Percentiles rank a stretch among this genome's conserved stretches.
These are phyloP conservation scores for Exaiptasia diaphana DNA, from an alignment of 64 coral and sea anemone species.

Conservation along the genomic window DNA sequence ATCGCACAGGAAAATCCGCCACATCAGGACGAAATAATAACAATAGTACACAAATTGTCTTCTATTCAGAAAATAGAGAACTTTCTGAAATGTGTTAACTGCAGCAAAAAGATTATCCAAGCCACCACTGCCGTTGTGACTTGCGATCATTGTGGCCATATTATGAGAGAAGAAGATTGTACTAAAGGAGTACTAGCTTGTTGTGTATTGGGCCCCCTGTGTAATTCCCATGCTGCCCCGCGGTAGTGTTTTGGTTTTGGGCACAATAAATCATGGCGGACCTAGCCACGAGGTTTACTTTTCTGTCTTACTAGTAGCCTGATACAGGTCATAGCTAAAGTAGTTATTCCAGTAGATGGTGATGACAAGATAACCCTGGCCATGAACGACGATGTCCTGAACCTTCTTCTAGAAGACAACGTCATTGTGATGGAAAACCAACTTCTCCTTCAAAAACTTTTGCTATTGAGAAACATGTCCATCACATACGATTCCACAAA, in stretches of 20 bases:
- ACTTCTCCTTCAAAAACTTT: background rate
- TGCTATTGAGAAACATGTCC: background rate
- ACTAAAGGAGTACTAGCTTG: too few relatives aligned
- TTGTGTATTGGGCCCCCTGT: too few relatives aligned
- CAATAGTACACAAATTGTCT: background rate
- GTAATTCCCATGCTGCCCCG: too few relatives aligned
- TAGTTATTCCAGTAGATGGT: background rate
- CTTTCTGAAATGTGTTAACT: background rate
- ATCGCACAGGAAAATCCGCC: background rate
- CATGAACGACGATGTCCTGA: background rate
- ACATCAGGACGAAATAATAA: background rate
- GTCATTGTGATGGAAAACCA: background rate
- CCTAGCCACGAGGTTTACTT: too few relatives aligned
- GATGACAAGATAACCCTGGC: background rate
- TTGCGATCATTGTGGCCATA: background rate
- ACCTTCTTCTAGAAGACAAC: background rate
- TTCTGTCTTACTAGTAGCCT: too few relatives aligned
- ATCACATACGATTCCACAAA: background rate
- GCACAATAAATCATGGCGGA: too few relatives aligned
- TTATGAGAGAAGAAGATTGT: background rate
- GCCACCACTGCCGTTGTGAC: background rate
- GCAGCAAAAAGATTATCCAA: background rate
- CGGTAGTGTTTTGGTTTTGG: too few relatives aligned
- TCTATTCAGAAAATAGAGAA: background rate
- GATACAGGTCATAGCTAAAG: background rate